Evolutionary conservation across 2,797 vertebrate genomes (phyloP).

Genomic region (Coregonus suidteri): DNA sequence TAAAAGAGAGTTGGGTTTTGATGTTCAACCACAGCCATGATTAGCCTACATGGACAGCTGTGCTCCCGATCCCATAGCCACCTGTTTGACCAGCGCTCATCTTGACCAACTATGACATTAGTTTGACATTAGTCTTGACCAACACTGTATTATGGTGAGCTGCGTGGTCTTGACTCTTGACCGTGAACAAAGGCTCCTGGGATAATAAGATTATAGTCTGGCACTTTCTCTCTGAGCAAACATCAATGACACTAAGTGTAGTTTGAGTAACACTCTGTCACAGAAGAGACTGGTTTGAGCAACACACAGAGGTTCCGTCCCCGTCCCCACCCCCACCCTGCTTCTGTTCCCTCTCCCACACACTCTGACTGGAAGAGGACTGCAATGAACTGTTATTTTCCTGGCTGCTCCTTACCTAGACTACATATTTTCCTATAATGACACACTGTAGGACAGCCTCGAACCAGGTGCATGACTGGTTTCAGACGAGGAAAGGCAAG

Average conservation of each 20-base stretch:
- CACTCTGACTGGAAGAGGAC: not conserved
- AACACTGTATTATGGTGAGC: not conserved
- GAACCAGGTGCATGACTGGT: slow-evolving; percentile 13
- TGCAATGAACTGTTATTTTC: slow-evolving; percentile 2
- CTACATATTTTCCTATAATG: not conserved
- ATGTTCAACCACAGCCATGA: not conserved
- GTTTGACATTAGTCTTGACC: not conserved
- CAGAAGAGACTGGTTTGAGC: not conserved
- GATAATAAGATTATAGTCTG: not conserved
- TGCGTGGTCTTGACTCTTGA: not conserved
- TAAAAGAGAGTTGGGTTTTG: not conserved
- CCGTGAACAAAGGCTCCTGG: not conserved
- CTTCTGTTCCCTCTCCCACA: not conserved
- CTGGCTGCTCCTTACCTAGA: not conserved
- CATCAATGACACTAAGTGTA: no score
- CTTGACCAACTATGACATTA: not conserved
- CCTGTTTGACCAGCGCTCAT: not conserved
- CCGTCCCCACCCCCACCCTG: not conserved
- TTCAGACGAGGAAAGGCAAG: not conserved
- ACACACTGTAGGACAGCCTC: not conserved
- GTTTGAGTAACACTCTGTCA: no score
- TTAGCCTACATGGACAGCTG: not conserved
- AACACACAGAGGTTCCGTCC: not conserved
- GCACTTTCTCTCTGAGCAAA: not conserved
- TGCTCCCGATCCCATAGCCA: not conserved